These are phyloP conservation scores for Tyto alba DNA, from an alignment of 2,113 vertebrate species.

Conservation along the genomic window DNA sequence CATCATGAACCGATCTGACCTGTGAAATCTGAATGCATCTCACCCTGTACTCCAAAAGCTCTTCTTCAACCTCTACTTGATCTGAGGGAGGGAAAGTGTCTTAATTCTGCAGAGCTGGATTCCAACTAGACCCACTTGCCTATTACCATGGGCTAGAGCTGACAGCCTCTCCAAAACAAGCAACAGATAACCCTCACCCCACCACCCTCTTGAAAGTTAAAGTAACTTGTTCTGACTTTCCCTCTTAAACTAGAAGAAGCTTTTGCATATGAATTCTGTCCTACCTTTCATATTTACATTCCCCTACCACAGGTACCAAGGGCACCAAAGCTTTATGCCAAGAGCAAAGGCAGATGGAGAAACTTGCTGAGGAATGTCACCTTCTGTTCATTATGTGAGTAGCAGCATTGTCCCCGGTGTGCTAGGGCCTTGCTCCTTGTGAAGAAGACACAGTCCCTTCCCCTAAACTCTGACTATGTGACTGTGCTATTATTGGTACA, in stretches of 20 bases:
- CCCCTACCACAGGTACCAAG: neutral
- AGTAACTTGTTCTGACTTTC: neutral
- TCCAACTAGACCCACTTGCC: neutral
- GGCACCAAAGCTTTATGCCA: neutral
- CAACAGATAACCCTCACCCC: neutral
- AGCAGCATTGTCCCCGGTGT: fast-evolving
- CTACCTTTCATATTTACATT: neutral
- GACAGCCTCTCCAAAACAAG: neutral
- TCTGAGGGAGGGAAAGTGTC: neutral
- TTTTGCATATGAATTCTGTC: neutral
- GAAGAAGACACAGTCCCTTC: neutral
- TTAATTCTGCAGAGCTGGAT: neutral
- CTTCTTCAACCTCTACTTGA: neutral
- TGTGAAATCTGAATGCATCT: neutral
- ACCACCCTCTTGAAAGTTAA: neutral
- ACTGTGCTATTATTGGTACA: neutral
- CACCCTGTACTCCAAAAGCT: neutral
- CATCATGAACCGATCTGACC: neutral
- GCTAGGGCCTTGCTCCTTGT: neutral
- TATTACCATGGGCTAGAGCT: neutral
- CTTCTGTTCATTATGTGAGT: neutral
- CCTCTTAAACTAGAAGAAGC: neutral
- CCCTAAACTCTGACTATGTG: neutral
- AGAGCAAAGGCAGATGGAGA: neutral
- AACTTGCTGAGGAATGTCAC: neutral